Base-by-base conservation (phyloP, 2,113 vertebrate species). In the Channa maculata region DNA sequence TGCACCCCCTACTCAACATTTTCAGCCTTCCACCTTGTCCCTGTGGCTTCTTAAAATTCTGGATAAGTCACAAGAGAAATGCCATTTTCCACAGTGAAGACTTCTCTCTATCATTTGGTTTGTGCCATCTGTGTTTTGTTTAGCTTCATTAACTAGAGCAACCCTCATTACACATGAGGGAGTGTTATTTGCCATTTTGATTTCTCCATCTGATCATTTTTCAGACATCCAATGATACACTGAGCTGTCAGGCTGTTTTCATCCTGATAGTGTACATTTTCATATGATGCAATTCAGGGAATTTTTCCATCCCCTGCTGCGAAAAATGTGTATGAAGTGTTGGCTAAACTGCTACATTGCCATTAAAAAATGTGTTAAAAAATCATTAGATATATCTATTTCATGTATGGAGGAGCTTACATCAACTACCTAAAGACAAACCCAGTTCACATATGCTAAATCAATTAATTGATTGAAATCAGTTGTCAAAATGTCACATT, bases 111-210 rank as follows among this genome's bases (percentile, higher is more conserved):
- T 14, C 1, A 50, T 79, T 77, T 59, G 62, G 8, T 68, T 71
- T 48, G 68, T 44, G 57, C 24, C 60, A 67, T 62, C 51, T 49
- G 37, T 62, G 48, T 62, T 59, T 75, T 51, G 34, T 78, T 71
- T 58, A 49, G 72, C 66, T 2, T 82, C 83, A 76, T 82, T 86
- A 75, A 54, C 63, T n/a, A 39, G 50, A 58, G 44, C 61, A 59
- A 65, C 24, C 57, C 65, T 60, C 65, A 77, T 67, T 82, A 72
- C 53, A 66, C 66, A 5, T 60, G 59, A 49, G 55, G 58, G 49
- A 71, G 58, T 52, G 65, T 36, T 65, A 53, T 80, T 64, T 71
- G 65, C 68, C 4, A 11, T 49, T 45, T 57, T 50, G n/a, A 37
- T 66, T 59, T 70, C 44, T 53, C 34, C 67, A 38, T 51, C 43